phyloP scores from a whole-genome alignment of 1,140 invertebrate species.

The Stratiolaelaps scimitus region DNA sequence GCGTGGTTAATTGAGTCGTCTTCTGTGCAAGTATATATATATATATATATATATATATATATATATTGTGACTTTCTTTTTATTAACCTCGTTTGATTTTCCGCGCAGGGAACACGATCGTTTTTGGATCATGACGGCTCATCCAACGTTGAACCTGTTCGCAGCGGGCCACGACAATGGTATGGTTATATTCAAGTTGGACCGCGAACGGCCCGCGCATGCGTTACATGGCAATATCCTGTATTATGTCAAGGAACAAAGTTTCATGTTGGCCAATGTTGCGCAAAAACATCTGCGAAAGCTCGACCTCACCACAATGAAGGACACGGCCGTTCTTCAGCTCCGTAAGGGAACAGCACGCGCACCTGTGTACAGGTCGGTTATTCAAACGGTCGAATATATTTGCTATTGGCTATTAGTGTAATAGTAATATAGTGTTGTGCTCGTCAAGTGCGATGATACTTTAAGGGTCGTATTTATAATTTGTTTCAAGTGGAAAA shows the following conservation, averaged over 20 bases:
- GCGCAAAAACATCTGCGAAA: constrained; percentile 58
- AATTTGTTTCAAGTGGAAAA: too few species aligned
- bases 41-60: too few species aligned
- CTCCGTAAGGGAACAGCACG: constrained; percentile 60
- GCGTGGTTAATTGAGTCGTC: too few species aligned
- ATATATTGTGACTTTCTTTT: not conserved
- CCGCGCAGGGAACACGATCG: constrained; percentile 70
- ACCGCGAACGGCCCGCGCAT: constrained; percentile 89
- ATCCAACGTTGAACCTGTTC: constrained; percentile 59
- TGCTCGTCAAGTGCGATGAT: too few species aligned
- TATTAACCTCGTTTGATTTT: constrained; percentile 34
- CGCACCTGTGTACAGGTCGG: constrained; percentile 53
- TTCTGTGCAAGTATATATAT: too few species aligned
- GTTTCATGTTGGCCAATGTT: too few species aligned
- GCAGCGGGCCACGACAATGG: constrained; percentile 92
- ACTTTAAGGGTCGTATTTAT: too few species aligned
- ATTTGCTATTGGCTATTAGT: too few species aligned
- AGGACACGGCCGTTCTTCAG: constrained; percentile 83
- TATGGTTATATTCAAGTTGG: constrained; percentile 70
- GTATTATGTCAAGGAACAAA: constrained; percentile 83
- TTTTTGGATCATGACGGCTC: constrained; percentile 88
- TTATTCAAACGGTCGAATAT: too few species aligned
- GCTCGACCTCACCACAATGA: constrained; percentile 79
- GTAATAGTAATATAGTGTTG: too few species aligned
- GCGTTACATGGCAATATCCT: constrained; percentile 81